Base-by-base conservation (phyloP, 2,888 invertebrate genomes). In the Drosophila birchii region DNA sequence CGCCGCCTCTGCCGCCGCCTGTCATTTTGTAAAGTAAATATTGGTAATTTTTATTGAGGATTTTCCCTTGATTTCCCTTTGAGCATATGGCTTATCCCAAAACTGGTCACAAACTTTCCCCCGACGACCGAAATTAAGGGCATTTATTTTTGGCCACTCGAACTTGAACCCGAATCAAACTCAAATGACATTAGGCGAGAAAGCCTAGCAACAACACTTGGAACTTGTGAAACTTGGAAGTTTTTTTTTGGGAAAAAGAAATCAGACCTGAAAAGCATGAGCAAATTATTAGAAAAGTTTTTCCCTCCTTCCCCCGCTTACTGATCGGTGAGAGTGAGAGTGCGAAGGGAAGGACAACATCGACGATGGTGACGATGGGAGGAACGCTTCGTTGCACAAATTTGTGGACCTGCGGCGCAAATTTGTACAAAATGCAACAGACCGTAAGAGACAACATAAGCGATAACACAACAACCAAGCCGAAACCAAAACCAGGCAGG, bases 401-500 rank as follows among this genome's bases (percentile, higher is more conserved):
- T 70, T 75, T 75, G 75, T 75, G 70, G 63, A 75, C 78, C 66
- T 70, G 73, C 75, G 60, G 75, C 64, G 72, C 63, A 78, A 78
- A 78, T 79, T 79, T 73, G 76, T 78, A 68, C 78, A 75, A 79
- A 89, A 74, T 86, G 84, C 88, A 89, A 78, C 81, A 88, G 89
- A 89, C 89, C 88, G 88, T 84, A 88, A 89, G 87, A 88, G 88
- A 89, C 88, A 86, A 84, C 86, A 85, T 82, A 79, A 84, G 79
- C 81, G 83, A 80, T 81, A 85, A 73, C 73, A 79, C 81, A 81
- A 78, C 76, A 64, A 72, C 74, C 73, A 76, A 71, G 57, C 66
- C 56, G 29, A 49, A 49, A 72, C 60, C 59, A 36, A 45, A 54
- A 51, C 29, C 47, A 56, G 62, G 43, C 51, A 54, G 66, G 44